These are phyloP conservation scores for Drosophila malerkotliana DNA, from an alignment of 1,140 invertebrate species.

Conservation along the genomic window DNA sequence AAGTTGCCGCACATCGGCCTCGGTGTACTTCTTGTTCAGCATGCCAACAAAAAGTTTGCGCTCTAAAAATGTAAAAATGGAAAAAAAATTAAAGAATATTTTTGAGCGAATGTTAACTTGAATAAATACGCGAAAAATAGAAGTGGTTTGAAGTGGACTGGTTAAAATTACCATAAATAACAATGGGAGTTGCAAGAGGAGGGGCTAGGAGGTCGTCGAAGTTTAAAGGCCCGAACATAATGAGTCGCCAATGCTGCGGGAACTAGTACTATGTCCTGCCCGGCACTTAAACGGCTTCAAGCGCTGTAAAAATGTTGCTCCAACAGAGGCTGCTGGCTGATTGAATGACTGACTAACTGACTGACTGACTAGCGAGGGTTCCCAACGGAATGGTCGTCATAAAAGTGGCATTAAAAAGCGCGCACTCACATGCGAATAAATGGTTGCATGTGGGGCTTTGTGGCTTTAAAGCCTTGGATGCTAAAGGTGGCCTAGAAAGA, in stretches of 20 bases:
- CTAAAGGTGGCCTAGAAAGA: neutral
- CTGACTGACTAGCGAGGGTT: slow-evolving; percentile 29
- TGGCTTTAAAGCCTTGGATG: slow-evolving; percentile 36
- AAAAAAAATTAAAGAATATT: slow-evolving; percentile 27
- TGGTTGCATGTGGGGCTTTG: slow-evolving; percentile 16
- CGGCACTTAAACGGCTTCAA: slow-evolving; percentile 38
- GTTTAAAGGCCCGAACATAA: slow-evolving; percentile 45
- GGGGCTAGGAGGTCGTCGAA: slow-evolving; percentile 35
- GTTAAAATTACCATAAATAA: slow-evolving; percentile 54
- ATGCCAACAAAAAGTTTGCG: slow-evolving; percentile 99
- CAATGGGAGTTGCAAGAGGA: slow-evolving; percentile 21
- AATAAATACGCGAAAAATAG: slow-evolving; percentile 41
- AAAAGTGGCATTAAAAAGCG: slow-evolving; percentile 59
- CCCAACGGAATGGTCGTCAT: slow-evolving; percentile 55
- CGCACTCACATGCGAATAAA: slow-evolving; percentile 4
- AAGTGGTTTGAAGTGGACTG: slow-evolving; percentile 32
- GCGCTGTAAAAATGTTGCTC: slow-evolving; percentile 48
- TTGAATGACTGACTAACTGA: slow-evolving; percentile 42
- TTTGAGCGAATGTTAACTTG: slow-evolving; percentile 30
- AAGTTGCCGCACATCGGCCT: slow-evolving; percentile 97
- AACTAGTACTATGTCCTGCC: slow-evolving; percentile 51
- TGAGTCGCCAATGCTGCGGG: slow-evolving; percentile 55
- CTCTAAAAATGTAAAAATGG: slow-evolving; percentile 89
- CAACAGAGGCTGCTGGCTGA: slow-evolving; percentile 39
- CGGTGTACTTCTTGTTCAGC: slow-evolving; percentile 98